Evolutionary conservation across 2,113 vertebrate genomes (phyloP), one percentile per base, ranked within the genome.

Genomic region (Hippocampus mohnikei): DNA sequence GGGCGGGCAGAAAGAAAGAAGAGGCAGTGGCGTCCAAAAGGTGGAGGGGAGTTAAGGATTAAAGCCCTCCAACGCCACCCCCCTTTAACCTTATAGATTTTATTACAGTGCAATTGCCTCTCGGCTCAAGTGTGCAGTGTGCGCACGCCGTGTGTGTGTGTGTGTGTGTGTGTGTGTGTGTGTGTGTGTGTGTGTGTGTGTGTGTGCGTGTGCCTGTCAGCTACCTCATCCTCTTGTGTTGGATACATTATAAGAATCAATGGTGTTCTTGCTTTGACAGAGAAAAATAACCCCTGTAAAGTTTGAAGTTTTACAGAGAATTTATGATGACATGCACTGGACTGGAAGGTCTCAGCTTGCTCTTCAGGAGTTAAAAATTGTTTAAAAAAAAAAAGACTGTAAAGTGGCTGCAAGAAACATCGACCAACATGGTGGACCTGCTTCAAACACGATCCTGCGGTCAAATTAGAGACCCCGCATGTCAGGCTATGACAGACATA

Each of bases 91-190:
- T 70, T 74, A 82, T 80, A 92, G 89, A 89, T 90, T 92, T 91
- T 91, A 91, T 91, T 90, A 93, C 83, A 79, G 78, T 88, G 91
- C 87, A 92, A 92, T 88, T 91, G 88, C 88, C 86, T 88, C 79
- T 81, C 78, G 70, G 87, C 88, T 88, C 73, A 89, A 91, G 37
- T 63, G 61, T 42, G 37, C 37, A 58, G 16, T 40, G 18, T 61
- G 59, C 15, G 55, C 25, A 23, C 10, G 23, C 5, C 9, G 48
- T 56, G n/a, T 27, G 55, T 13, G 55, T 0, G 56, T 29, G 56
- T 27, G 56, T 0, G 60, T n/a, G 8, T 56, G n/a, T 56, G 53
- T 56, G 53, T 7, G 55, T 27, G 55, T 58, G 55, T 4, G 60
- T 12, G 8, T 4, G n/a, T 27, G 55, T 13, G 55, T 0, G 56